Percentiles rank a stretch among this genome's conserved stretches.
phyloP scores from a whole-genome alignment of 2,797 vertebrate genomes.

The Anguilla anguilla region DNA sequence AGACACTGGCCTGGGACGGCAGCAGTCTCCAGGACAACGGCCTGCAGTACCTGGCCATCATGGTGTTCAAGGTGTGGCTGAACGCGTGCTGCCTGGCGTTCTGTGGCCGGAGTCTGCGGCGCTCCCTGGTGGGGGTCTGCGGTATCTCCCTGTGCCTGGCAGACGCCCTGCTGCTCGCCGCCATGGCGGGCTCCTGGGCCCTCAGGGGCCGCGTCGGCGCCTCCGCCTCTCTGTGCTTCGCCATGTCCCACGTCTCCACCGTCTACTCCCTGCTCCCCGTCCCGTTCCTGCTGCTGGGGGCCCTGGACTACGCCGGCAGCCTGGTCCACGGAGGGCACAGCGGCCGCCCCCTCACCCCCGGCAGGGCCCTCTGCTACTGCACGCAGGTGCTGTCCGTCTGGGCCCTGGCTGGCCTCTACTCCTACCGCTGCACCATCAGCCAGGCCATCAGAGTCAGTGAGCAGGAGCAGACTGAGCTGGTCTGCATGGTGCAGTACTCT shows the following conservation, averaged over 20 bases:
- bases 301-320: slow-evolving; percentile 56
- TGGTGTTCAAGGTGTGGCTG: slow-evolving; percentile 63
- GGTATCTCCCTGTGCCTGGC: slow-evolving; percentile 61
- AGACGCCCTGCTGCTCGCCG: slow-evolving; percentile 51
- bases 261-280: slow-evolving; percentile 61
- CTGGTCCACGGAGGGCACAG: not conserved
- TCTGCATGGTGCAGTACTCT: slow-evolving; percentile 61
- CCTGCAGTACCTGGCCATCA: slow-evolving; percentile 49
- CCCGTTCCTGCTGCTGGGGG: slow-evolving; percentile 57
- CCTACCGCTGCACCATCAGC: slow-evolving; percentile 28
- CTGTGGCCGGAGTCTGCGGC: slow-evolving; percentile 39
- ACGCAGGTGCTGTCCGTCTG: slow-evolving; percentile 56
- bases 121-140: slow-evolving; percentile 57
- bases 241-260: slow-evolving; percentile 57
- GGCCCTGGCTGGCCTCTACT: slow-evolving; percentile 46
- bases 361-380: slow-evolving; percentile 45
- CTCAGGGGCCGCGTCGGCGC: slow-evolving; percentile 28
- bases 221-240: slow-evolving; percentile 49
- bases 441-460: slow-evolving; percentile 32
- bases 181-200: slow-evolving; percentile 43
- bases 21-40: slow-evolving; percentile 44
- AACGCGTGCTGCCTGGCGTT: slow-evolving; percentile 48
- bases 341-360: not conserved
- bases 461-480: not conserved
- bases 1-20: slow-evolving; percentile 25